Conservation (phyloP, 2,888 invertebrate species). For the Heliconius hortense region DNA sequence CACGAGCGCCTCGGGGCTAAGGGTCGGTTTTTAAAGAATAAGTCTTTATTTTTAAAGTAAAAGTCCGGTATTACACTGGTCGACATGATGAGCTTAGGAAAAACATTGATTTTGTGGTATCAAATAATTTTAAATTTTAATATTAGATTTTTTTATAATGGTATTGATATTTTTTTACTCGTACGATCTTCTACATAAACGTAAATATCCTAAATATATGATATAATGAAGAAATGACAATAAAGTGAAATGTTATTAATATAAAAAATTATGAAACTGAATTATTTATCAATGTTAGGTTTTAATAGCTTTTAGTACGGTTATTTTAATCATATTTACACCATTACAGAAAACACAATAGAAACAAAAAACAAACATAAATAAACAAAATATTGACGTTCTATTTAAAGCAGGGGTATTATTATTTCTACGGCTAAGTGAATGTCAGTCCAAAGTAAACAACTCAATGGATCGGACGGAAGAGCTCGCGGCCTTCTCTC, state of each 20-base stretch:
- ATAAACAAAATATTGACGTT: conserved; percentile 32
- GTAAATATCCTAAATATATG: not conserved
- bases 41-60: conserved; percentile 47
- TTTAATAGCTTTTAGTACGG: too few species aligned
- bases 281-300: not conserved
- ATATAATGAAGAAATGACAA: not conserved
- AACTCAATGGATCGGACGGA: conserved; percentile 78
- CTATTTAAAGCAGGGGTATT: conserved; percentile 28
- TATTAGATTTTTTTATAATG: not conserved
- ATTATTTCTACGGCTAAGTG: conserved; percentile 54
- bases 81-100: not conserved
- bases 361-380: not conserved
- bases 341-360: not conserved
- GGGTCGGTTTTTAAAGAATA: conserved; percentile 52
- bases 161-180: not conserved
- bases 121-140: not conserved
- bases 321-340: too few species aligned
- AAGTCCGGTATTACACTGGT: conserved; percentile 31
- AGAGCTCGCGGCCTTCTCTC: conserved; percentile 65
- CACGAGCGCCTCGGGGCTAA: conserved; percentile 48
- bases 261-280: not conserved
- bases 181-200: too few species aligned
- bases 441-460: conserved; percentile 74
- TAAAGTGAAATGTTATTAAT: not conserved
- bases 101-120: not conserved